These are phyloP conservation scores for Pangasius macronema DNA, from an alignment of 2,797 vertebrate genomes.

Conservation along the genomic window DNA sequence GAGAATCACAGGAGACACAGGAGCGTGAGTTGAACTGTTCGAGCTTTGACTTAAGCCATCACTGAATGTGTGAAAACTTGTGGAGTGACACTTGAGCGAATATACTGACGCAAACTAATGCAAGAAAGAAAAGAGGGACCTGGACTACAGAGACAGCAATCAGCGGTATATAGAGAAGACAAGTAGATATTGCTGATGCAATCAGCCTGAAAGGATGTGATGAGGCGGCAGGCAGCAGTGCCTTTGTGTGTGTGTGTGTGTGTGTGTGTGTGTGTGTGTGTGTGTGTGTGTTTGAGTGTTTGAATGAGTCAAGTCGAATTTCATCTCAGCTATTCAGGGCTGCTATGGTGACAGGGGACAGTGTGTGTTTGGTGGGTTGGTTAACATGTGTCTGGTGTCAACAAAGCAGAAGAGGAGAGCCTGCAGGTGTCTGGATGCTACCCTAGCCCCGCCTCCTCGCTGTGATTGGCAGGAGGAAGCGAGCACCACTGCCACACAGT, in stretches of 20 bases:
- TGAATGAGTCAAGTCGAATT: slow-evolving; percentile 26
- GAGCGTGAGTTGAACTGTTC: not conserved
- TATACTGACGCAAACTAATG: slow-evolving; percentile 70
- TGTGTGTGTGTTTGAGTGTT: not conserved
- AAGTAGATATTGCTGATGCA: slow-evolving; percentile 68
- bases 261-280: not conserved
- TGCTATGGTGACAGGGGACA: slow-evolving; percentile 40
- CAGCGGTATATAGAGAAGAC: slow-evolving; percentile 54
- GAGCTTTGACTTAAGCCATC: not conserved
- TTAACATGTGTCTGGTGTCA: slow-evolving; percentile 48
- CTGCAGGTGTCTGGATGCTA: slow-evolving; percentile 52
- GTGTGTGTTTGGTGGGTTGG: slow-evolving; percentile 41
- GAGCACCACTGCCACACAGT: slow-evolving; percentile 51
- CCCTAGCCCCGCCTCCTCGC: slow-evolving; percentile 37
- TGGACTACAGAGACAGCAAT: slow-evolving; percentile 56
- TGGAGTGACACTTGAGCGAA: slow-evolving; percentile 17
- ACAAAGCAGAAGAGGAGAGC: slow-evolving; percentile 65
- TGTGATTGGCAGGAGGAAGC: slow-evolving; percentile 58
- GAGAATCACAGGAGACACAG: not conserved
- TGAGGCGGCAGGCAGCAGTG: slow-evolving; percentile 30
- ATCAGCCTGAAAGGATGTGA: slow-evolving; percentile 56
- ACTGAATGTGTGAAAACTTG: slow-evolving; percentile 4
- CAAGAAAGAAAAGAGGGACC: slow-evolving; percentile 57
- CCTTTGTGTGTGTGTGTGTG: slow-evolving; percentile 27
- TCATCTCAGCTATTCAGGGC: slow-evolving; percentile 41